A percentile compares a stretch with the other conserved stretches of the same genome.
phyloP scores from a whole-genome alignment of 92 coral and sea anemone species.

The Epizoanthus illoricatus region DNA sequence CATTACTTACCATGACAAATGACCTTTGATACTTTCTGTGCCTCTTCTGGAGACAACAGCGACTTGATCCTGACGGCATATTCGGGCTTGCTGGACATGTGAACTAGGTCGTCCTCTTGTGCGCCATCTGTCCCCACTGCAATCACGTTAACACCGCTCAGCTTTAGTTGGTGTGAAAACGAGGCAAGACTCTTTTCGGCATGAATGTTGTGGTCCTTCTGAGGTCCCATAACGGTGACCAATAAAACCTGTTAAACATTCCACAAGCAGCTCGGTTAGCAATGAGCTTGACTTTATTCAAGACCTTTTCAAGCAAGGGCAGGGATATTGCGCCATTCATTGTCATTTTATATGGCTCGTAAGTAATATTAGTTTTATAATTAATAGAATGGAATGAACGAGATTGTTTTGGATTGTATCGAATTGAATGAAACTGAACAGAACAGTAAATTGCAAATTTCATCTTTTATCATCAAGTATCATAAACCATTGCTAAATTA shows the following conservation, averaged over 20 bases:
- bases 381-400: no score
- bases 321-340: no score
- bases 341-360: no score
- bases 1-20: slow-evolving; percentile 72
- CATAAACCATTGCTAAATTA: no score
- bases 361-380: no score
- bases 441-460: no score
- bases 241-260: slow-evolving; percentile 71
- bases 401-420: no score
- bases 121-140: slow-evolving; percentile 72
- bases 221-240: slow-evolving; percentile 78
- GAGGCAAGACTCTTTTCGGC: slow-evolving; percentile 85
- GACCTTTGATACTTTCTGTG: slow-evolving; percentile 79
- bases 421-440: no score
- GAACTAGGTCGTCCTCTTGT: slow-evolving; percentile 63
- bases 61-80: slow-evolving; percentile 81
- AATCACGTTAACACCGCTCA: slow-evolving; percentile 71
- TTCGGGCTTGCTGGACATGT: slow-evolving; percentile 77
- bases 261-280: neutral
- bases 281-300: neutral
- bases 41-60: slow-evolving; percentile 63
- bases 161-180: slow-evolving; percentile 78
- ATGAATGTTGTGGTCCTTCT: slow-evolving; percentile 83
- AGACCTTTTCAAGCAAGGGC: neutral
- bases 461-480: no score